Conservation (phyloP, 2,113 vertebrate species). For the Sander lucioperca region DNA sequence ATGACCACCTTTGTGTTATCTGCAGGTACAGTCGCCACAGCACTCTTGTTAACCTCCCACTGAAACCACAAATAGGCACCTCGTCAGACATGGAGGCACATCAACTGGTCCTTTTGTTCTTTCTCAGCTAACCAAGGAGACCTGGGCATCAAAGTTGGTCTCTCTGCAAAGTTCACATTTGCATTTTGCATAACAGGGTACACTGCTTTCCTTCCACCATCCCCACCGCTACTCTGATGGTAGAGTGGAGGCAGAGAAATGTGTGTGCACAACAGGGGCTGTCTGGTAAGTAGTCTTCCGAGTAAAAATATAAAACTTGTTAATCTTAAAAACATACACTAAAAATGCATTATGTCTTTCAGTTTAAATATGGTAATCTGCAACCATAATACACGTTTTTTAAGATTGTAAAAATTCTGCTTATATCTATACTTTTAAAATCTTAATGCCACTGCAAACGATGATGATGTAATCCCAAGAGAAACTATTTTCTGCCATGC, state of each 20-base stretch:
- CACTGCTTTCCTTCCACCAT: constrained; percentile 29
- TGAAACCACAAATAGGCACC: constrained; percentile 65
- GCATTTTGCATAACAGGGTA: constrained; percentile 67
- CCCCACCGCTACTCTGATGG: constrained; percentile 20
- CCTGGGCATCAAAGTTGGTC: constrained; percentile 55
- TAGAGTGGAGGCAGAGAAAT: neutral
- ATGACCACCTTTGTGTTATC: constrained; percentile 43
- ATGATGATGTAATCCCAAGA: neutral
- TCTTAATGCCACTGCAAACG: neutral
- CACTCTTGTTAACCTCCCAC: constrained; percentile 68
- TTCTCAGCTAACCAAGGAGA: constrained; percentile 57
- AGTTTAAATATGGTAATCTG: neutral
- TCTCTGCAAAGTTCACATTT: constrained; percentile 83
- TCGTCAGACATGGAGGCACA: constrained; percentile 64
- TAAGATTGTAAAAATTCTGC: neutral
- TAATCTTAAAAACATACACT: neutral
- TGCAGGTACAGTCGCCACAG: constrained; percentile 37
- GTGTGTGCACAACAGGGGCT: neutral
- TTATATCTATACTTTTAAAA: neutral
- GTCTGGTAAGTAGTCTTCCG: neutral
- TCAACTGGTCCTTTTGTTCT: constrained; percentile 57
- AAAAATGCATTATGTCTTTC: neutral
- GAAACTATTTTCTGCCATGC: neutral
- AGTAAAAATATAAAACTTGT: neutral
- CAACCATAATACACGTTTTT: neutral